Evolutionary conservation across 2,888 invertebrate species (phyloP).

Genomic region (Hydrotaea cyrtoneurina): DNA sequence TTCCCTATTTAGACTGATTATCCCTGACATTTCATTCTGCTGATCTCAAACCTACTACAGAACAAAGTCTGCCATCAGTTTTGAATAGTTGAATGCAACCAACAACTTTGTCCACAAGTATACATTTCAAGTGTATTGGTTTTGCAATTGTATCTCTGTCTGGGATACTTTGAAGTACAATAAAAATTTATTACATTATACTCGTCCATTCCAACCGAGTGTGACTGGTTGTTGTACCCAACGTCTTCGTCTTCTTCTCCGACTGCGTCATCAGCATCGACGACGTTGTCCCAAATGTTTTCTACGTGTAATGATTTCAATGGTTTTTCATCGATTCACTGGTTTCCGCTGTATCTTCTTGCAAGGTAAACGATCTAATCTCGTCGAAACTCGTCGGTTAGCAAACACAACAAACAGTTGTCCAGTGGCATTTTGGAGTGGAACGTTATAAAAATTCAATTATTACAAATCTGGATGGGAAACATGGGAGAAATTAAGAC

Average conservation of each 20-base stretch:
- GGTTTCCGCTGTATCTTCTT: constrained; percentile 3
- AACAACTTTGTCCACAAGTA: not conserved
- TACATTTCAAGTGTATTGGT: constrained; percentile 25
- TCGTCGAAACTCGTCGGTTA: not conserved
- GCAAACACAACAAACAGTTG: not conserved
- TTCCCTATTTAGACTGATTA: too few relatives aligned
- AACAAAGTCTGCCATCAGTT: not conserved
- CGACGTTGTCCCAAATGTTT: not conserved
- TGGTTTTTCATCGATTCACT: constrained; percentile 8
- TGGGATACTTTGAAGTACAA: constrained; percentile 32
- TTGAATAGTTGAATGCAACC: not conserved
- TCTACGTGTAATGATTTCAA: constrained; percentile 31
- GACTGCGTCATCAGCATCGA: not conserved
- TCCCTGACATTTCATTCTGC: too few relatives aligned
- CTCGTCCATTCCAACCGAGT: not conserved
- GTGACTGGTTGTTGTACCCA: not conserved
- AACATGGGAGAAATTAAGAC: constrained; percentile 52
- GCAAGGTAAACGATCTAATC: constrained; percentile 45
- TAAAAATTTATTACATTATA: constrained; percentile 53
- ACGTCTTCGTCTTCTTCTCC: not conserved
- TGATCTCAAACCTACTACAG: not conserved
- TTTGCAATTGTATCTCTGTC: constrained; percentile 18
- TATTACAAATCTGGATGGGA: constrained; percentile 57
- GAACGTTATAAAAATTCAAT: constrained; percentile 64
- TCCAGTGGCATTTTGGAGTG: not conserved